A percentile compares a stretch with the other conserved stretches of the same genome.
phyloP scores from a whole-genome alignment of 2,113 vertebrate genomes.

The Otus sunia region DNA sequence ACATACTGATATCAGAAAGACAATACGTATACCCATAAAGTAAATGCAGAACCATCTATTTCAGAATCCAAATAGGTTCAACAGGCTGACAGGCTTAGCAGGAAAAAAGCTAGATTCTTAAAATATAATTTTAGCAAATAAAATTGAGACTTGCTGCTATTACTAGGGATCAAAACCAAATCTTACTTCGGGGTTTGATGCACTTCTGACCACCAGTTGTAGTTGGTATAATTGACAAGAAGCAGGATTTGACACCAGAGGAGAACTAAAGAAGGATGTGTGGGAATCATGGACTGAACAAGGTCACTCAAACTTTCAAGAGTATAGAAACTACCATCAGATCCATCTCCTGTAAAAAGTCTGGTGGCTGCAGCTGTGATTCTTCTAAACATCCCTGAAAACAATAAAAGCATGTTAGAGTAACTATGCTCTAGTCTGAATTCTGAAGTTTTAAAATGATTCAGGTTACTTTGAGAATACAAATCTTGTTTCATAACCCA shows the following conservation, averaged over 20 bases:
- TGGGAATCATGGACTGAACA: conserved; percentile 89
- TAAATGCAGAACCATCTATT: neutral
- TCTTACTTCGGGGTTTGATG: conserved; percentile 92
- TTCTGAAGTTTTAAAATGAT: neutral
- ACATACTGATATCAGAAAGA: neutral
- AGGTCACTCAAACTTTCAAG: conserved; percentile 85
- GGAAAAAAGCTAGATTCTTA: neutral
- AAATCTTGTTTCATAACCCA: neutral
- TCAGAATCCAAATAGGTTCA: neutral
- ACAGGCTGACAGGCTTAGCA: neutral
- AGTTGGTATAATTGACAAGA: conserved; percentile 95
- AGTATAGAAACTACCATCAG: conserved; percentile 81
- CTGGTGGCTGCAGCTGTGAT: conserved; percentile 91
- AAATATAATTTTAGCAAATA: neutral
- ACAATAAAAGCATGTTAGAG: neutral
- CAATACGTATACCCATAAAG: neutral
- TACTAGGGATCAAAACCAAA: neutral
- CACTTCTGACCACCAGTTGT: conserved; percentile 95
- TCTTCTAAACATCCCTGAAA: conserved; percentile 92
- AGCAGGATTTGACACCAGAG: conserved; percentile 98
- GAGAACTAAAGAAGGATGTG: conserved; percentile 93
- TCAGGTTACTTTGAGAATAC: neutral
- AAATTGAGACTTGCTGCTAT: neutral
- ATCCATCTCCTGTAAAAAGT: conserved; percentile 83
- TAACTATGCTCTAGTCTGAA: neutral